These are phyloP conservation scores for Amphiprion ocellaris DNA, from an alignment of 2,113 vertebrate species.

Conservation along the genomic window DNA sequence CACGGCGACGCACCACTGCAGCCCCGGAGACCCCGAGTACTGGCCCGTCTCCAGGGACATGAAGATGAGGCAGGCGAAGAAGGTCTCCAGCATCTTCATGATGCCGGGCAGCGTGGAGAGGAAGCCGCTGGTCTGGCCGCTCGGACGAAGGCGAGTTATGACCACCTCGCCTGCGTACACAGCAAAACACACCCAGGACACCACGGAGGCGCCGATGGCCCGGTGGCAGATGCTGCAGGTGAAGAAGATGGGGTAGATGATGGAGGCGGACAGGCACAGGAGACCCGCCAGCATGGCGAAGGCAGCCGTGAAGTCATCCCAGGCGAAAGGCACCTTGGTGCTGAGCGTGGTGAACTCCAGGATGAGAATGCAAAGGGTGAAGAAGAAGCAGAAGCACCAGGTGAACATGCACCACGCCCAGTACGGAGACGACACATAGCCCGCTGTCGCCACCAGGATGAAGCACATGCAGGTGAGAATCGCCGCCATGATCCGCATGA, in stretches of 20 bases:
- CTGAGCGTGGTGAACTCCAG: conserved; percentile 86
- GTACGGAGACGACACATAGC: accelerated
- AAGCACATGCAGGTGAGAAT: conserved; percentile 85
- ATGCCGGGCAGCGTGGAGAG: conserved; percentile 88
- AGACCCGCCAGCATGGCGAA: conserved; percentile 88
- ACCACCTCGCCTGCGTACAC: conserved; percentile 85
- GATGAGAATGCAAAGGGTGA: conserved; percentile 85
- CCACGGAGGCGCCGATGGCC: conserved; percentile 80
- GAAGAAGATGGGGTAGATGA: conserved; percentile 86
- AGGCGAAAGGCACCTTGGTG: conserved; percentile 83
- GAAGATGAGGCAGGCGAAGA: conserved; percentile 90
- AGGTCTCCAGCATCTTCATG: conserved; percentile 91
- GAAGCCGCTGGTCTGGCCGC: conserved; percentile 87
- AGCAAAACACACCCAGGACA: conserved; percentile 85
- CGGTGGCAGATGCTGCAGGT: conserved; percentile 53
- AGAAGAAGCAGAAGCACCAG: conserved; percentile 89
- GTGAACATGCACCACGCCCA: conserved; percentile 92
- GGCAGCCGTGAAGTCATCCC: conserved; percentile 90
- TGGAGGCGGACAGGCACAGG: conserved; percentile 86
- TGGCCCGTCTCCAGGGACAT: conserved; percentile 68
- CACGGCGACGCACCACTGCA: conserved; percentile 89
- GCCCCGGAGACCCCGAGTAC: accelerated
- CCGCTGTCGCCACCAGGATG: conserved; percentile 82
- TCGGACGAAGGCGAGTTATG: conserved; percentile 79
- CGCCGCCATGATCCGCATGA: conserved; percentile 81